Evolutionary conservation across 2,888 invertebrate genomes (phyloP).

Genomic region (Drosophila niveifrons): DNA sequence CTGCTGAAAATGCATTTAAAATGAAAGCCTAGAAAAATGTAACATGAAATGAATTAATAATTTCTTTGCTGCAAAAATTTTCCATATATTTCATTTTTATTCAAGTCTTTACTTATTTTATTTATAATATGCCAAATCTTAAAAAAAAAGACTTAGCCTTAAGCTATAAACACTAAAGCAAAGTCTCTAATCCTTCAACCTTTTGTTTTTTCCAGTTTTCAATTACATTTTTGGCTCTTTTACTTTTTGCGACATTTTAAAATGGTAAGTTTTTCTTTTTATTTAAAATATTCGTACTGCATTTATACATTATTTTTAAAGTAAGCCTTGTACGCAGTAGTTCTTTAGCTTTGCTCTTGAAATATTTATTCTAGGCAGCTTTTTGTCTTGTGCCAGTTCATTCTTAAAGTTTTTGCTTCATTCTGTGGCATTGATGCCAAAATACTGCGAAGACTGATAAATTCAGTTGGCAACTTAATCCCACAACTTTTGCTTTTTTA

Average conservation of each 20-base stretch:
- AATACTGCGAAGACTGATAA: conserved; percentile 1
- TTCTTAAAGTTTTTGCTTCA: not conserved
- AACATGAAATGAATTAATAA: too few relatives aligned
- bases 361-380: not conserved
- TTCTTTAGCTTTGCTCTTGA: not conserved
- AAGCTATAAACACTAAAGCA: too few relatives aligned
- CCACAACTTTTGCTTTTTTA: conserved; percentile 1
- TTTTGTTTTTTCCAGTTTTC: not conserved
- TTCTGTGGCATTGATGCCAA: not conserved
- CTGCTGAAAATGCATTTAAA: too few relatives aligned
- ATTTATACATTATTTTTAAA: not conserved
- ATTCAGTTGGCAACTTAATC: not conserved
- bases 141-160: too few relatives aligned
- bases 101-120: too few relatives aligned
- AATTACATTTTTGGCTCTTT: not conserved
- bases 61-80: too few relatives aligned
- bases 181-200: not conserved
- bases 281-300: not conserved
- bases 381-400: not conserved
- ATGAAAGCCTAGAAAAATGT: too few relatives aligned
- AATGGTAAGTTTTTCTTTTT: not conserved
- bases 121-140: too few relatives aligned
- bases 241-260: not conserved
- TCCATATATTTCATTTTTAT: too few relatives aligned
- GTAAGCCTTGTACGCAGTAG: not conserved